Conservation (phyloP, 2,888 invertebrate genomes). For the Schizaphis graminum region DNA sequence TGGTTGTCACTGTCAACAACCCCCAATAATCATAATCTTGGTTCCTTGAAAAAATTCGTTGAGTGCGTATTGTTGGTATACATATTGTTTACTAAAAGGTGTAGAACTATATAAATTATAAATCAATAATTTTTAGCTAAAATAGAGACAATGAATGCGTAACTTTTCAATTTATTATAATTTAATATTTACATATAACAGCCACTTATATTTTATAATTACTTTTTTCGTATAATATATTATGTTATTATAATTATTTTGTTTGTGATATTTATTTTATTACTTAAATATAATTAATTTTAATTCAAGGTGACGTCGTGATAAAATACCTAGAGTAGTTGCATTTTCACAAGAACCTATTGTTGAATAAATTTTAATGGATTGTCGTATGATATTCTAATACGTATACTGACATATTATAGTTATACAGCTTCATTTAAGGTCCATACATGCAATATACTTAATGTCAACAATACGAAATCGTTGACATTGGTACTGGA, state of each 20-base stretch:
- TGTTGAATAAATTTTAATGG: neutral
- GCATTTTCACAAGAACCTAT: neutral
- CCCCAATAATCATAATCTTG: too few relatives aligned
- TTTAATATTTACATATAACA: neutral
- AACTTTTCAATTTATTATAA: neutral
- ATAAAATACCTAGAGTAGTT: neutral
- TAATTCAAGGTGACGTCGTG: neutral
- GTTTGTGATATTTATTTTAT: neutral
- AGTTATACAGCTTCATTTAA: slow-evolving; percentile 1
- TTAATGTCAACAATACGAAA: neutral
- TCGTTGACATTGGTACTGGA: neutral
- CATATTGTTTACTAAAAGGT: too few relatives aligned
- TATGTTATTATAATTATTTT: neutral
- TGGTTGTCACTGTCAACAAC: too few relatives aligned
- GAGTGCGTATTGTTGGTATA: too few relatives aligned
- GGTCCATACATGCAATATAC: neutral
- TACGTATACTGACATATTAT: neutral
- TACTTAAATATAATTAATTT: neutral
- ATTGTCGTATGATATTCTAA: neutral
- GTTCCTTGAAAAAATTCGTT: neutral
- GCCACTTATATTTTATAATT: neutral
- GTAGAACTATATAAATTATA: neutral
- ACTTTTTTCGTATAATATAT: neutral
- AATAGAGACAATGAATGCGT: neutral
- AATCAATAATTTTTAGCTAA: neutral